Evolutionary conservation across 2,888 invertebrate genomes (phyloP), one percentile per base, ranked within the genome.

Genomic region (Scotopteryx bipunctaria): DNA sequence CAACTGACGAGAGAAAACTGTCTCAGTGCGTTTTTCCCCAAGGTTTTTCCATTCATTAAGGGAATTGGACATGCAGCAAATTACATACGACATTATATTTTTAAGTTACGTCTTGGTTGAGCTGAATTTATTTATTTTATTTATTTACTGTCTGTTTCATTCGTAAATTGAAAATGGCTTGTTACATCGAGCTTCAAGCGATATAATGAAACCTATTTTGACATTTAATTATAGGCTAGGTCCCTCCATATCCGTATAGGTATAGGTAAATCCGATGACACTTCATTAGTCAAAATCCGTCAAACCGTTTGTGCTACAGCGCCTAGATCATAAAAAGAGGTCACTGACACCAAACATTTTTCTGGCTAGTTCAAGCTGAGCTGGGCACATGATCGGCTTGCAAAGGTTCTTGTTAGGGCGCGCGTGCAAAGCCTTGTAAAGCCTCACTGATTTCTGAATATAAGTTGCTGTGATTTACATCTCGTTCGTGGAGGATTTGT

Each of bases 1-100:
- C 57, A 57, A 48, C 25, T 44, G 36, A 43, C 11, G 43, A 50
- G 36, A 15, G 31, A 40, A 43, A 35, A 40, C 40, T 40, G 44
- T 33, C 15, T 32, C 27, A 25, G 31, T 9, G 37, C 32, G 29
- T 27, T 15, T 42, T 36, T 19, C n/a, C n/a, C n/a, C n/a, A n/a
- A n/a, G n/a, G n/a, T n/a, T n/a, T n/a, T n/a, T n/a, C n/a, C n/a
- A n/a, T n/a, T n/a, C n/a, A n/a, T n/a, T n/a, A n/a, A n/a, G n/a
- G n/a, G n/a, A n/a, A n/a, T n/a, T n/a, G n/a, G n/a, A n/a, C n/a
- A n/a, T n/a, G n/a, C n/a, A n/a, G n/a, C n/a, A n/a, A n/a, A n/a
- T n/a, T n/a, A n/a, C n/a, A n/a, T n/a, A n/a, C n/a, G n/a, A n/a
- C n/a, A n/a, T n/a, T n/a, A n/a, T n/a, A n/a, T n/a, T n/a, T n/a